Conservation (phyloP, 2,113 vertebrate genomes). For the Gavia stellata region DNA sequence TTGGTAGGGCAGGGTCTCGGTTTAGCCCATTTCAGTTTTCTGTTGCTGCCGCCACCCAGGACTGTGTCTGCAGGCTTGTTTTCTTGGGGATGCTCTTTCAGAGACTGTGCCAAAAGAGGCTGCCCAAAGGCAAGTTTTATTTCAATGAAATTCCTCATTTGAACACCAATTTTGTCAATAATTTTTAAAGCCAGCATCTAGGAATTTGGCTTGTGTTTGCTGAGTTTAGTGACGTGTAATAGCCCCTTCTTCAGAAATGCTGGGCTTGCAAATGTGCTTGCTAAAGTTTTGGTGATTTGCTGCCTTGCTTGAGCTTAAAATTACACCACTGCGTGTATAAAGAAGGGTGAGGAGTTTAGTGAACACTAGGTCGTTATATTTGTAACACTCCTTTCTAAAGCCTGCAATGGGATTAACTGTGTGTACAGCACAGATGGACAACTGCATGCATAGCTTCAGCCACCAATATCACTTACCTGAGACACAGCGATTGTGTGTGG, state of each 20-base stretch:
- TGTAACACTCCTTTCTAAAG: accelerated
- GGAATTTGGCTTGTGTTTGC: neutral
- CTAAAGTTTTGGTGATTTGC: neutral
- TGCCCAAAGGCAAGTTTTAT: neutral
- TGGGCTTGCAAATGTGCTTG: neutral
- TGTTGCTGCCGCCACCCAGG: neutral
- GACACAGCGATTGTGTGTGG: accelerated
- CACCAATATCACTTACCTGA: accelerated
- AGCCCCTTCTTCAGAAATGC: neutral
- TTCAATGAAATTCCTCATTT: neutral
- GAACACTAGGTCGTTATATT: neutral
- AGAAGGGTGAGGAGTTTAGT: neutral
- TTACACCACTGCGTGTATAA: accelerated
- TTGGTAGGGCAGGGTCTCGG: neutral
- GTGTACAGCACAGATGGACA: neutral
- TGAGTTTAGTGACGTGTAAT: neutral
- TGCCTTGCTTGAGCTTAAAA: neutral
- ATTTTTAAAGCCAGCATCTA: neutral
- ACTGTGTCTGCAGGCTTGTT: neutral
- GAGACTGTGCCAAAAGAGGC: neutral
- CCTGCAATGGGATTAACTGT: neutral
- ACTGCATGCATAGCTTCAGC: neutral
- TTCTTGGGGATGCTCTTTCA: neutral
- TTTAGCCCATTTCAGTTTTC: neutral
- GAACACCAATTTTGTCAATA: neutral